Percentiles rank a stretch among this genome's conserved stretches.
phyloP scores from a whole-genome alignment of 2,797 vertebrate genomes.

The Myoxocephalus aenaeus region DNA sequence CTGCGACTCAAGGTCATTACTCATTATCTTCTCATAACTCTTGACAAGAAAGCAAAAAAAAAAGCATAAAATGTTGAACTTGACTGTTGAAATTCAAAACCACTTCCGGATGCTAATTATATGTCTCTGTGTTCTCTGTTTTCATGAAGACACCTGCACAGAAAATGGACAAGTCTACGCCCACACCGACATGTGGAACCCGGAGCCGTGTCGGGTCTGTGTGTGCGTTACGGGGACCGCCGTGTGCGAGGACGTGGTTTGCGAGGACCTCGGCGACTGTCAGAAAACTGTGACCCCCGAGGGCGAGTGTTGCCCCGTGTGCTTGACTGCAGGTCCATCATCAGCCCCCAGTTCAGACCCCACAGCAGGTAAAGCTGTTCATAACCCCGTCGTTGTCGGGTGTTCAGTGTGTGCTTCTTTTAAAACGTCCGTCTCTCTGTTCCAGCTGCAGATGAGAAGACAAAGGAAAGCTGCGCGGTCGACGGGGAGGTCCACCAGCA shows the following conservation, averaged over 20 bases:
- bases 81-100: background rate
- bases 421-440: background rate
- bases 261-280: conserved; percentile 65
- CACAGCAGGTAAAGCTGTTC: conserved; percentile 20
- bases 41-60: too few relatives aligned
- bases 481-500: conserved; percentile 84
- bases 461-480: conserved; percentile 42
- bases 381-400: rapidly evolving
- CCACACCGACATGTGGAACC: conserved; percentile 72
- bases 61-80: background rate
- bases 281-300: conserved; percentile 55
- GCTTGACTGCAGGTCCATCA: conserved; percentile 40
- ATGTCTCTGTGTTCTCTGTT: background rate
- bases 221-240: conserved; percentile 61
- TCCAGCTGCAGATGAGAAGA: conserved; percentile 37
- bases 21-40: background rate
- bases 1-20: too few relatives aligned
- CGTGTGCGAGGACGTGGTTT: conserved; percentile 65
- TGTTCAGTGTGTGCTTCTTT: background rate
- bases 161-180: conserved; percentile 68
- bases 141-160: conserved; percentile 61
- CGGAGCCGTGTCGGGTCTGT: conserved; percentile 65
- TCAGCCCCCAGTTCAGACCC: conserved; percentile 12
- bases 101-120: background rate
- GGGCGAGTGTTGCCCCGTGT: conserved; percentile 77